phyloP scores from a whole-genome alignment of 2,113 vertebrate genomes.

The Cynoglossus semilaevis region DNA sequence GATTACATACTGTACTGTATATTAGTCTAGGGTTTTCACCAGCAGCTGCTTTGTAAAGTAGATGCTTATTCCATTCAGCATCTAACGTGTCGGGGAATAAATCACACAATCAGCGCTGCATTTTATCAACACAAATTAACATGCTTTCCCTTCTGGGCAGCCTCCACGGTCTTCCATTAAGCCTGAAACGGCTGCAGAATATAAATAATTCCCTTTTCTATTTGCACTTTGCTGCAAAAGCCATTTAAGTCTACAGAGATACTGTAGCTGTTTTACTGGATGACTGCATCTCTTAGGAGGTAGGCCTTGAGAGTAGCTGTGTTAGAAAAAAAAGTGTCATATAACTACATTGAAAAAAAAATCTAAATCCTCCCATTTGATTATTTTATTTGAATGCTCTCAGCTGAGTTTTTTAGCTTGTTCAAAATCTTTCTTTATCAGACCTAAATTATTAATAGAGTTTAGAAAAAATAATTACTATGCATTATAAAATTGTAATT shows the following conservation, averaged over 20 bases:
- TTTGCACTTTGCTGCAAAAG: constrained; percentile 34
- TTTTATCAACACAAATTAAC: constrained; percentile 50
- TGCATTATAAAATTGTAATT: too few relatives aligned
- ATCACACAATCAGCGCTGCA: constrained; percentile 35
- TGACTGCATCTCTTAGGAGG: not conserved
- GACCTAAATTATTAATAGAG: too few relatives aligned
- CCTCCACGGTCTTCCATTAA: constrained; percentile 35
- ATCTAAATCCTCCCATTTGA: too few relatives aligned
- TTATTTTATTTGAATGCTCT: too few relatives aligned
- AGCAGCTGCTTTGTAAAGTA: constrained; percentile 21
- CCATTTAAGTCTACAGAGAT: constrained; percentile 23
- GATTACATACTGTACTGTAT: not conserved
- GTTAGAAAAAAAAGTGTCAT: too few relatives aligned
- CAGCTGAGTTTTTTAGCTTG: too few relatives aligned
- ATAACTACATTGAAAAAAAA: too few relatives aligned
- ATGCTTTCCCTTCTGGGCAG: constrained; percentile 25
- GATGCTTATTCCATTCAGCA: constrained; percentile 26
- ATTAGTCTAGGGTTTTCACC: constrained; percentile 13
- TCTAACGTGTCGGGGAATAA: constrained; percentile 34
- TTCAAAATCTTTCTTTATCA: too few relatives aligned
- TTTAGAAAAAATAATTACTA: too few relatives aligned
- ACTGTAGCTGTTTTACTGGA: constrained; percentile 2
- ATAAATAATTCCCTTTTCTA: constrained; percentile 47
- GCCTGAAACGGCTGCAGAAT: constrained; percentile 34
- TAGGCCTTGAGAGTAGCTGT: not conserved